Percentiles rank a stretch among this genome's conserved stretches.
Conservation (phyloP, 1,140 invertebrate species). For the Kradibia gibbosae region DNA sequence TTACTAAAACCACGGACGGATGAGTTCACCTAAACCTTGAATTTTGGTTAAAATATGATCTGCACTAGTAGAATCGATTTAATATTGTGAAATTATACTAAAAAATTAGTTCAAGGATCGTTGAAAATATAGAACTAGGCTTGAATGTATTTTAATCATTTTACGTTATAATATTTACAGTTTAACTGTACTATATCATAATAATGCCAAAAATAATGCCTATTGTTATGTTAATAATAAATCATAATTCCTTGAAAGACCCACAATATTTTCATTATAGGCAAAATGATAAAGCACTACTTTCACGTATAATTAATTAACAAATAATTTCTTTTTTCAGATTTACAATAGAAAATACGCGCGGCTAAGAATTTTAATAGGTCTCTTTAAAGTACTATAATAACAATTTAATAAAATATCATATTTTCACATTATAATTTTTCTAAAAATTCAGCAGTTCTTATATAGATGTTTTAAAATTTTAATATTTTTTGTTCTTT, state of each 20-base stretch:
- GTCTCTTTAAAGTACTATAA: too few relatives aligned
- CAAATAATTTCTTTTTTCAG: too few relatives aligned
- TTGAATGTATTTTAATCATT: background rate
- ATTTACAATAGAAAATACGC: too few relatives aligned
- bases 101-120: background rate
- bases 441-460: too few relatives aligned
- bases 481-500: too few relatives aligned
- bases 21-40: constrained; percentile 9
- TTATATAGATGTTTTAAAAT: too few relatives aligned
- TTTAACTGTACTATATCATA: background rate
- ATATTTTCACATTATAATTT: too few relatives aligned
- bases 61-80: background rate
- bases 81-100: background rate
- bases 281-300: background rate
- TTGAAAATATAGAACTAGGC: background rate
- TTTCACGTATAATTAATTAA: too few relatives aligned
- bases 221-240: background rate
- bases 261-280: background rate
- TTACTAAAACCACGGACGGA: background rate
- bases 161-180: background rate
- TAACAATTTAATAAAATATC: too few relatives aligned
- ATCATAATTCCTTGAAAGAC: background rate
- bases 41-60: background rate
- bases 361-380: too few relatives aligned
- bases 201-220: background rate